Evolutionary conservation across 2,888 invertebrate genomes (phyloP), one percentile per base, ranked within the genome.

Genomic region (Thysanoteuthis rhombus): DNA sequence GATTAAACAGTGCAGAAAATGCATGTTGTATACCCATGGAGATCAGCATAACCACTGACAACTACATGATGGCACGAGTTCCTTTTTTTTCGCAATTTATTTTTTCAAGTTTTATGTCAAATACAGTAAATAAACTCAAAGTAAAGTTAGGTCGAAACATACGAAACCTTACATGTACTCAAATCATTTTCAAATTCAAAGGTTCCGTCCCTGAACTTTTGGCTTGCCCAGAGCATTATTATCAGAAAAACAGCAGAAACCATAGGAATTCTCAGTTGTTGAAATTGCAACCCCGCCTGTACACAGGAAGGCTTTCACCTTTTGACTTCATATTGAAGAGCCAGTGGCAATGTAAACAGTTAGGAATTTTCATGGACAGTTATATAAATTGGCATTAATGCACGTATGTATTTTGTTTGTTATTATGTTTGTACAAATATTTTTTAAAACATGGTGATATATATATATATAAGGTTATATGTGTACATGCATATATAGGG

Each of bases 171-270:
- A 75, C n/a, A 16, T 16, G 19, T 75, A n/a, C 75, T 1, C n/a
- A 36, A 75, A 12, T 75, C 75, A 36, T 75, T 75, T 52, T 75
- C n/a, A 75, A 75, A 75, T 75, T 75, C 75, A 75, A 75, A 75
- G 75, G n/a, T 19, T 75, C n/a, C 75, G 75, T n/a, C 75, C 75
- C n/a, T 75, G 75, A 75, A 75, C 75, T n/a, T 75, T 75, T n/a
- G 6, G 75, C 19, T 75, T 75, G 75, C 75, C n/a, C n/a, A n/a
- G n/a, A 75, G 75, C 75, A n/a, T 75, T 75, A 75, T 36, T 75
- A 75, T n/a, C n/a, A 75, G 75, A 75, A 75, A 75, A 75, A n/a
- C 75, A 75, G n/a, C 75, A 75, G 75, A 75, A 75, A 75, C 75
- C 75, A 75, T 75, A 75, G 25, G n/a, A 75, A 75, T n/a, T 75